Base-by-base conservation (phyloP, 2,113 vertebrate genomes). In the Gallinago media region DNA sequence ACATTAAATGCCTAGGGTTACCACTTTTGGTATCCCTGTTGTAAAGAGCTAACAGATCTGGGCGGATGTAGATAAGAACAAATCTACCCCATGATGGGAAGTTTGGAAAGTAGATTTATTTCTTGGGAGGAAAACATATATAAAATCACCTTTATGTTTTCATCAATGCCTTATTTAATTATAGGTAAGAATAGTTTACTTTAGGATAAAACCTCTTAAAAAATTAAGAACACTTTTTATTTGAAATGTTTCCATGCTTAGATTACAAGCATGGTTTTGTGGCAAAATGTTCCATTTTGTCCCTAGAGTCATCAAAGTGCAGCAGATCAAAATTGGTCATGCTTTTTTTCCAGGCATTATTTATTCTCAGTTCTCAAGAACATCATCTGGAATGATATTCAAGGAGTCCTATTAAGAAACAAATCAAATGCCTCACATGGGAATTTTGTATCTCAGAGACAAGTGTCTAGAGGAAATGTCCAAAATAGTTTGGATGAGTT, bases 1-100 rank as follows among this genome's bases (percentile, higher is more conserved):
- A 94, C 67, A 85, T 88, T 94, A 92, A 89, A 85, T 91, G 86
- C 92, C 91, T 94, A 65, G 49, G 90, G 93, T 96, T 95, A 96
- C 86, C 2, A 0, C 54, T 88, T 91, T 83, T 61, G 65, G 86
- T 94, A n/a, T 55, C 40, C 34, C 54, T 80, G 15, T 55, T 42
- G 38, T 67, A 67, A 88, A 89, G 62, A 85, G 73, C 52, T 32
- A 71, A 32, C n/a, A 85, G 75, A 56, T 55, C 79, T 94, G 95
- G 32, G 44, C 63, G 82, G 55, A 32, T 71, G 47, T 70, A 96
- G 88, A 88, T 96, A 95, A 94, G 78, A 89, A 58, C 11, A 94
- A 86, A 61, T 40, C 32, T 95, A 74, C 75, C 25, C 27, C 22
- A 12, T 38, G 11, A n/a, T 56, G 22, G 23, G 42, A 92, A 88